Percentiles rank a stretch among this genome's conserved stretches.
These are phyloP conservation scores for Lepidonotus clava DNA, from an alignment of 2,888 invertebrate species.

Conservation along the genomic window DNA sequence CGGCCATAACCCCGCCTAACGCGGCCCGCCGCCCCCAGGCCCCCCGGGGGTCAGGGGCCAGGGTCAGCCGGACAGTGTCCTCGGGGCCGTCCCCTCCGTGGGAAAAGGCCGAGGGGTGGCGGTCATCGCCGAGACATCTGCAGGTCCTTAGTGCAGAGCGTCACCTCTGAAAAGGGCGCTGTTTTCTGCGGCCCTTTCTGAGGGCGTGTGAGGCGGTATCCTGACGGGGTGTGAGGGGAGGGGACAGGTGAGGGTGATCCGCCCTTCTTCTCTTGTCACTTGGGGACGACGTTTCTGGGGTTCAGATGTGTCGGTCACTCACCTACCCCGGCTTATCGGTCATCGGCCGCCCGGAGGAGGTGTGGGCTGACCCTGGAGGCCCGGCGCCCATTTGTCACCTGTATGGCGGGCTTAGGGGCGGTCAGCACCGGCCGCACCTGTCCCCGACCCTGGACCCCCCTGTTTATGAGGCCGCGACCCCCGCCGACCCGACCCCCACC, in stretches of 20 bases:
- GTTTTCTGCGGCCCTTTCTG: no score
- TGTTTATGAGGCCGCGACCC: conserved; percentile 29
- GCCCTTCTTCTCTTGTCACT: no score
- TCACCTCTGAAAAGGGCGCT: no score
- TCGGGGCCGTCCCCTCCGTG: not conserved
- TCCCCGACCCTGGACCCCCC: not conserved
- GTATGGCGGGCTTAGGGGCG: not conserved
- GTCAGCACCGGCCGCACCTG: not conserved
- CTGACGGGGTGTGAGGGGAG: no score
- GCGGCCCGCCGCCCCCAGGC: not conserved
- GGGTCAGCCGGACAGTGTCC: not conserved
- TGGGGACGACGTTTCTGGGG: no score
- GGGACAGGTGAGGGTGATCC: no score
- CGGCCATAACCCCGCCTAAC: not conserved
- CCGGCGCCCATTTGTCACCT: not conserved
- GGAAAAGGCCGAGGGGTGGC: not conserved
- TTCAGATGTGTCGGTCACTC: not conserved
- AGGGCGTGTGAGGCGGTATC: no score
- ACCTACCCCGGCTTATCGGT: no score
- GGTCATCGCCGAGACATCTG: not conserved
- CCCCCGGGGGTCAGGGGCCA: conserved; percentile 10
- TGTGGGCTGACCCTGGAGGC: not conserved
- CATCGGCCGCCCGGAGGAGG: not conserved
- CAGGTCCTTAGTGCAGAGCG: no score
- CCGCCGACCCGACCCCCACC: not conserved